Conservation (phyloP, 2,888 invertebrate species). For the Napeogenes inachia region DNA sequence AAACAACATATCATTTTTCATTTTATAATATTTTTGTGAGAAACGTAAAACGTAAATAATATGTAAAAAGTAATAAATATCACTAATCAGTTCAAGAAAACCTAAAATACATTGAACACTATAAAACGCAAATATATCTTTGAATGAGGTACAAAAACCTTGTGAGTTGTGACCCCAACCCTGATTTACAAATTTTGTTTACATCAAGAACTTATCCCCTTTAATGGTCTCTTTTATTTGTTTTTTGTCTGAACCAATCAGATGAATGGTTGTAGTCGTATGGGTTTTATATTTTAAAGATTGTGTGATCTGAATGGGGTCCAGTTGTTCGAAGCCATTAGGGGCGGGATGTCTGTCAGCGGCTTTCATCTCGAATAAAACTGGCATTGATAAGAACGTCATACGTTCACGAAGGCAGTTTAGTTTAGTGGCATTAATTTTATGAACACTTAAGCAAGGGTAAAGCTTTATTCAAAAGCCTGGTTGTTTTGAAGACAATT, state of each 20-base stretch:
- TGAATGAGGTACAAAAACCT: not conserved
- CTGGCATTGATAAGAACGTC: conserved; percentile 16
- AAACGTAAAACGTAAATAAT: too few relatives aligned
- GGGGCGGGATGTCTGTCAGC: conserved; percentile 35
- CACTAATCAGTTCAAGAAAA: too few relatives aligned
- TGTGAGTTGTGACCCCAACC: not conserved
- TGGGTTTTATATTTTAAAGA: conserved; percentile 37
- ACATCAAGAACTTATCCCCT: conserved; percentile 1
- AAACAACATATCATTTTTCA: too few relatives aligned
- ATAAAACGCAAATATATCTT: too few relatives aligned
- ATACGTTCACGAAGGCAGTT: conserved; percentile 18
- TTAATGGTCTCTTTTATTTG: conserved; percentile 20
- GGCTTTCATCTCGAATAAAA: conserved; percentile 27
- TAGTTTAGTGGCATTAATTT: conserved; percentile 16
- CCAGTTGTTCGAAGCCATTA: conserved; percentile 34
- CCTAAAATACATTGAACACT: too few relatives aligned
- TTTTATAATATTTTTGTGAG: too few relatives aligned
- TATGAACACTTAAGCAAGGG: conserved; percentile 18
- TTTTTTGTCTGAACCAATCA: conserved; percentile 27
- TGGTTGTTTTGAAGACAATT: not conserved
- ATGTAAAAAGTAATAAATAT: too few relatives aligned
- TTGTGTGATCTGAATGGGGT: conserved; percentile 35
- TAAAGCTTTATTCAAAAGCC: not conserved
- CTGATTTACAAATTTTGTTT: not conserved
- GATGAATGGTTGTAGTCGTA: conserved; percentile 25